A percentile compares a stretch with the other conserved stretches of the same genome.
Evolutionary conservation across 2,888 invertebrate species (phyloP).

Genomic region (Erpobdella octoculata): DNA sequence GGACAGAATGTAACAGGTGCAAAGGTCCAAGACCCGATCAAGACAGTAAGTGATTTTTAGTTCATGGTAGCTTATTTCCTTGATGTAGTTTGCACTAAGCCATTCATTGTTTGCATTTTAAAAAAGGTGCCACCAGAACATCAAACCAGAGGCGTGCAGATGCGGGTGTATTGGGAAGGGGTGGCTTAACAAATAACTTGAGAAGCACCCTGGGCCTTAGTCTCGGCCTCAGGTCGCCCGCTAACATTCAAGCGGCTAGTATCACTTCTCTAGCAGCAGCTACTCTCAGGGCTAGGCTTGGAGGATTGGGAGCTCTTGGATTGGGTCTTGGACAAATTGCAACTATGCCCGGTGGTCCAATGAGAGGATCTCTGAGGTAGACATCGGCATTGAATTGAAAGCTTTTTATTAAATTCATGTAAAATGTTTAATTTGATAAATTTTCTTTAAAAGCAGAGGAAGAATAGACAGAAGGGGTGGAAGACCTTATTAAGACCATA

Average conservation of each 20-base stretch:
- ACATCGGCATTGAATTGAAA: background rate
- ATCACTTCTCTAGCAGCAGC: background rate
- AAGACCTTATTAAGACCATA: conserved; percentile 19
- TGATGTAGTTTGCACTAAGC: background rate
- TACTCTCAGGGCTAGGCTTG: conserved; percentile 16
- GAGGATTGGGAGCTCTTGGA: background rate
- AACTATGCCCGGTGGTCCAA: conserved; percentile 14
- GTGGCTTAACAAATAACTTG: background rate
- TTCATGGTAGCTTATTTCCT: background rate
- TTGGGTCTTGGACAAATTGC: conserved; percentile 15
- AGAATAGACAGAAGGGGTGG: conserved; percentile 16
- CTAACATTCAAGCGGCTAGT: background rate
- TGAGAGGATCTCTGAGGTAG: conserved; percentile 18
- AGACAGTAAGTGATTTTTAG: background rate
- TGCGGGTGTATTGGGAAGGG: background rate
- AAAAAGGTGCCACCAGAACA: too few species aligned
- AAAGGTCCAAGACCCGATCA: conserved; percentile 59
- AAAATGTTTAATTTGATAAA: background rate
- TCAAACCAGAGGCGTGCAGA: background rate
- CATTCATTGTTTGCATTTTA: too few species aligned
- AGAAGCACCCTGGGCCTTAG: background rate
- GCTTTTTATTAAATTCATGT: background rate
- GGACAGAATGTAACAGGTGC: conserved; percentile 83
- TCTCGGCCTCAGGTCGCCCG: background rate
- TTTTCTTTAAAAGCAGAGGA: background rate